These are phyloP conservation scores for Catharus minimus DNA, from an alignment of 2,113 vertebrate genomes.

Conservation along the genomic window DNA sequence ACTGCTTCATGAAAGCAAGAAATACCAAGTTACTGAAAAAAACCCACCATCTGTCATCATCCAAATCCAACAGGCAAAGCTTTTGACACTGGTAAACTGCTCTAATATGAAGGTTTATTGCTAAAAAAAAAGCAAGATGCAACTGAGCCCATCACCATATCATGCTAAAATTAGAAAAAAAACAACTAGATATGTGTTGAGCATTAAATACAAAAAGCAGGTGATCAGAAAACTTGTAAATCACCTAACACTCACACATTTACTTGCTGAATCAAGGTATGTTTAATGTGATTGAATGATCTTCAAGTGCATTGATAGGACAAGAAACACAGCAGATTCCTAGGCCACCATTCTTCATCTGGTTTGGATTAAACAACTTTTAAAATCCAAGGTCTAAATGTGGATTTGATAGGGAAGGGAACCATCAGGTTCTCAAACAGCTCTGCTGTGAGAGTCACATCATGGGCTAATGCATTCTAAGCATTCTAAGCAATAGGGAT, in stretches of 20 bases:
- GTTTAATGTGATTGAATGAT: not conserved
- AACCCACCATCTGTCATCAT: not conserved
- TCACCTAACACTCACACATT: not conserved
- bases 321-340: not conserved
- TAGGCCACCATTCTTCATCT: not conserved
- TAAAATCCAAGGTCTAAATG: slow-evolving; percentile 27
- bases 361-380: not conserved
- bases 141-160: not conserved
- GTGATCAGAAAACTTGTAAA: not conserved
- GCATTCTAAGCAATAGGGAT: not conserved
- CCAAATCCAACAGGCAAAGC: not conserved
- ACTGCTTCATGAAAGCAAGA: not conserved
- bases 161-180: not conserved
- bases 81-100: not conserved
- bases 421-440: not conserved
- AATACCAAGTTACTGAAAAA: not conserved
- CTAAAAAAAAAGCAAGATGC: not conserved
- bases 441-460: not conserved
- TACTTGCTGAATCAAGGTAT: slow-evolving; percentile 5
- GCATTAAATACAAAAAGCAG: slow-evolving; percentile 28
- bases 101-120: not conserved
- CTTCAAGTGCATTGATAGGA: not conserved
- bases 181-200: not conserved
- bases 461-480: not conserved
- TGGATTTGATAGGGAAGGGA: not conserved